Evolutionary conservation across 2,888 invertebrate genomes (phyloP).

Genomic region (Napeogenes sylphis): DNA sequence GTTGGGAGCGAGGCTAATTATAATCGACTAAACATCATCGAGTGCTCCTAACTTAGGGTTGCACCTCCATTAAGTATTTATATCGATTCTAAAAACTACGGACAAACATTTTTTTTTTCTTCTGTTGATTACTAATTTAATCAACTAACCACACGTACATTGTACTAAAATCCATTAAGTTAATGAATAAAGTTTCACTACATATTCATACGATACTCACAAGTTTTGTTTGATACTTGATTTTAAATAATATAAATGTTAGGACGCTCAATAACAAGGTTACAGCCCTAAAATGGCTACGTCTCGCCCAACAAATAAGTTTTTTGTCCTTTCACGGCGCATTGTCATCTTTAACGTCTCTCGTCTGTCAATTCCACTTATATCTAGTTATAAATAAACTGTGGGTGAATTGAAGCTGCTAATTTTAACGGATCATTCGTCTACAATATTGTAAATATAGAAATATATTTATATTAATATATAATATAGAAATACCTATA

Average conservation of each 20-base stretch:
- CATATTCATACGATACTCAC: neutral
- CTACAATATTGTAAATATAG: no score
- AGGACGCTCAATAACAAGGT: slow-evolving; percentile 17
- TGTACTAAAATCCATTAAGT: no score
- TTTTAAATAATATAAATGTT: neutral
- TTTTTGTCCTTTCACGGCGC: slow-evolving; percentile 23
- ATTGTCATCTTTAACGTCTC: slow-evolving; percentile 25
- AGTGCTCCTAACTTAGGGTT: slow-evolving; percentile 71
- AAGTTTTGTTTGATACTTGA: neutral
- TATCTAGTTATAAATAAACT: slow-evolving; percentile 2
- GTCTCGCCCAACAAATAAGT: slow-evolving; percentile 20
- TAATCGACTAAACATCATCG: slow-evolving; percentile 76
- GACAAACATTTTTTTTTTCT: no score
- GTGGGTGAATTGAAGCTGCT: slow-evolving; percentile 4
- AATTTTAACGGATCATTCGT: neutral
- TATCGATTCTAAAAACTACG: slow-evolving; percentile 28
- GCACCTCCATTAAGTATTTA: slow-evolving; percentile 62
- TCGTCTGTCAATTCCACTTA: slow-evolving; percentile 3
- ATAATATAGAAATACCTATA: no score
- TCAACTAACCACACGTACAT: no score
- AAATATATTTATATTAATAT: no score
- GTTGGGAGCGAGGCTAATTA: slow-evolving; percentile 71
- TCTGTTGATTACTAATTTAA: no score
- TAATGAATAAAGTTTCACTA: neutral
- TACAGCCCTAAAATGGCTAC: slow-evolving; percentile 25